Evolutionary conservation across 2,797 vertebrate species (phyloP).

Genomic region (Falco novaeseelandiae): DNA sequence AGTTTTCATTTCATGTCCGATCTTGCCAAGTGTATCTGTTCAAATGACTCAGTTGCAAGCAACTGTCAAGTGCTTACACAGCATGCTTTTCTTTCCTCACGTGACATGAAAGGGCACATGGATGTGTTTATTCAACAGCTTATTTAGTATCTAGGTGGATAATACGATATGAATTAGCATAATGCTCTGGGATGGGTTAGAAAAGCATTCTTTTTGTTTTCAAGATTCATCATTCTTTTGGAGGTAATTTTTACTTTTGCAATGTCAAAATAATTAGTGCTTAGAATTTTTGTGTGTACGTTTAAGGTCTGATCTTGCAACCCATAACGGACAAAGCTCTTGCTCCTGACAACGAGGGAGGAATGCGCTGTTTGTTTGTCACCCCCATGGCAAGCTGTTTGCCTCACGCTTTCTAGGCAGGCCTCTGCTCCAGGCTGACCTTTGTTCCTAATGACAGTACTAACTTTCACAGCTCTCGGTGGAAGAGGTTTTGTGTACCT

Average conservation of each 20-base stretch:
- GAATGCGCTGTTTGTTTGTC: not conserved
- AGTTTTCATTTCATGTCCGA: constrained; percentile 26
- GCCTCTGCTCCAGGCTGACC: not conserved
- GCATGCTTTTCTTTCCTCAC: constrained; percentile 25
- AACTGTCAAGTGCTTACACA: constrained; percentile 41
- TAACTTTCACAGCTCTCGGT: not conserved
- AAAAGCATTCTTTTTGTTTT: not conserved
- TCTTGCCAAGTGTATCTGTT: constrained; percentile 55
- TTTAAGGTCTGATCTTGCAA: not conserved
- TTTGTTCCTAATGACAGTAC: not conserved
- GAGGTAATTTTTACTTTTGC: not conserved
- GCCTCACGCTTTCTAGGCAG: not conserved
- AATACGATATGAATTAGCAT: not conserved
- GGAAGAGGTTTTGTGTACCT: not conserved
- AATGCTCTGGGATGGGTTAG: not conserved
- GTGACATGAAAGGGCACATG: constrained; percentile 46
- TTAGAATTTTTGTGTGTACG: not conserved
- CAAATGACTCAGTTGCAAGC: constrained; percentile 46
- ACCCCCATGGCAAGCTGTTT: not conserved
- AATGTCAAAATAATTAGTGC: not conserved
- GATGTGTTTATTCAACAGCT: constrained; percentile 40
- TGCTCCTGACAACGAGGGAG: fast-evolving
- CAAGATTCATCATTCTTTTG: not conserved
- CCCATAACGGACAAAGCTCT: not conserved
- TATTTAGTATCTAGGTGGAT: not conserved